Percentiles rank a stretch among this genome's conserved stretches.
Conservation (phyloP, 2,888 invertebrate genomes). For the Reticulitermes lucifugus region DNA sequence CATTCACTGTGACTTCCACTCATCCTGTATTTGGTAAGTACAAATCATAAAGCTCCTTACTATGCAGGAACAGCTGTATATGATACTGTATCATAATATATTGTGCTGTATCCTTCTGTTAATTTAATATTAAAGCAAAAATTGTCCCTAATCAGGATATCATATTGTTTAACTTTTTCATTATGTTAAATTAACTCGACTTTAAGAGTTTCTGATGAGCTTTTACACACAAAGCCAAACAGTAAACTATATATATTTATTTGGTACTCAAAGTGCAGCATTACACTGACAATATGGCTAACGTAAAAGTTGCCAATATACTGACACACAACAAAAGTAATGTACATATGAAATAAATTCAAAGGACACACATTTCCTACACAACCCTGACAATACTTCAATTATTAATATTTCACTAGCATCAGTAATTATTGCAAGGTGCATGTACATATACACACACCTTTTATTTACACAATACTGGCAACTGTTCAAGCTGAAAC, state of each 20-base stretch:
- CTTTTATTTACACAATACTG: conserved; percentile 9
- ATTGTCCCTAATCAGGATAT: too few relatives aligned
- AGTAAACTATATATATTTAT: conserved; percentile 22
- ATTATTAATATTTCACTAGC: conserved; percentile 49
- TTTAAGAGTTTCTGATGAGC: background rate
- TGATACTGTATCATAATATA: too few relatives aligned
- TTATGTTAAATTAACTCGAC: too few relatives aligned
- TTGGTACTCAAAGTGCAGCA: background rate
- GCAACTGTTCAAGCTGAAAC: background rate
- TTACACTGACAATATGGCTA: background rate
- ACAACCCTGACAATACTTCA: conserved; percentile 18
- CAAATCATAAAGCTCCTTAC: too few relatives aligned
- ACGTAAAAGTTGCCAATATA: background rate
- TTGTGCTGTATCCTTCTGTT: too few relatives aligned
- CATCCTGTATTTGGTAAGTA: too few relatives aligned
- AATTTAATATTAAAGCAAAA: too few relatives aligned
- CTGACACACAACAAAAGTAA: background rate
- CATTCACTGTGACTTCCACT: too few relatives aligned
- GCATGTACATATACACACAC: conserved; percentile 16
- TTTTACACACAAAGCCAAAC: background rate
- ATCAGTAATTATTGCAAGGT: conserved; percentile 50
- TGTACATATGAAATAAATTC: conserved; percentile 11
- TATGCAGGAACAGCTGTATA: too few relatives aligned
- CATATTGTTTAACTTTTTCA: too few relatives aligned
- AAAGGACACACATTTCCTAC: conserved; percentile 25